Evolutionary conservation across 2,797 vertebrate species (phyloP).

Genomic region (Dendrocincla fuliginosa): DNA sequence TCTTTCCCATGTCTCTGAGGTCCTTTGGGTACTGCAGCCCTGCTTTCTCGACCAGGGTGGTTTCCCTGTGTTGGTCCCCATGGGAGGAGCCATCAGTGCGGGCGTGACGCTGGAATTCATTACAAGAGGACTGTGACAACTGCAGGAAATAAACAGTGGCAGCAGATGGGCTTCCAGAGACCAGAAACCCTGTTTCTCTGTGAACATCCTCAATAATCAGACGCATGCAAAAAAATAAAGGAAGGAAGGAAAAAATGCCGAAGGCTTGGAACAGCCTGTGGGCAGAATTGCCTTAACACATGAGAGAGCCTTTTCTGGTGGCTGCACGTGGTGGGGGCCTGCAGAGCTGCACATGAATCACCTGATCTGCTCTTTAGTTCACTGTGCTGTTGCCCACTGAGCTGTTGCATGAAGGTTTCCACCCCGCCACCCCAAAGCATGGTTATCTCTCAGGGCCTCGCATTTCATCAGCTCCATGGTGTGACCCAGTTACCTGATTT

Average conservation of each 20-base stretch:
- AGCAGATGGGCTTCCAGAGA: constrained; percentile 46
- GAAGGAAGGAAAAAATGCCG: not conserved
- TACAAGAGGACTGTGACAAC: not conserved
- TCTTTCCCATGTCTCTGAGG: not conserved
- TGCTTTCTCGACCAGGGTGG: not conserved
- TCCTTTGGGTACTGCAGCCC: not conserved
- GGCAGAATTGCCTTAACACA: not conserved
- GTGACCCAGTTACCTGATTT: not conserved
- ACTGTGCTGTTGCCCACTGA: not conserved
- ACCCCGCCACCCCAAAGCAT: not conserved
- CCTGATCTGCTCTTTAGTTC: not conserved
- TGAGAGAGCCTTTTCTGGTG: not conserved
- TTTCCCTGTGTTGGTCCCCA: not conserved
- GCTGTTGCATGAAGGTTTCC: not conserved
- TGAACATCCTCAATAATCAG: not conserved
- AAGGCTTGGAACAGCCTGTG: not conserved
- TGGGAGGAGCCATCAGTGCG: not conserved
- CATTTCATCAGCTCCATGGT: not conserved
- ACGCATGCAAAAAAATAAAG: not conserved
- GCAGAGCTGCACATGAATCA: not conserved
- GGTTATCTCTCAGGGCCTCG: not conserved
- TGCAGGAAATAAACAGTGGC: constrained; percentile 48
- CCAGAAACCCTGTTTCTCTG: not conserved
- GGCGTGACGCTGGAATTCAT: not conserved
- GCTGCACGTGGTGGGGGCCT: not conserved